Evolutionary conservation across 2,113 vertebrate genomes (phyloP).

Genomic region (Ceyx melanurus): DNA sequence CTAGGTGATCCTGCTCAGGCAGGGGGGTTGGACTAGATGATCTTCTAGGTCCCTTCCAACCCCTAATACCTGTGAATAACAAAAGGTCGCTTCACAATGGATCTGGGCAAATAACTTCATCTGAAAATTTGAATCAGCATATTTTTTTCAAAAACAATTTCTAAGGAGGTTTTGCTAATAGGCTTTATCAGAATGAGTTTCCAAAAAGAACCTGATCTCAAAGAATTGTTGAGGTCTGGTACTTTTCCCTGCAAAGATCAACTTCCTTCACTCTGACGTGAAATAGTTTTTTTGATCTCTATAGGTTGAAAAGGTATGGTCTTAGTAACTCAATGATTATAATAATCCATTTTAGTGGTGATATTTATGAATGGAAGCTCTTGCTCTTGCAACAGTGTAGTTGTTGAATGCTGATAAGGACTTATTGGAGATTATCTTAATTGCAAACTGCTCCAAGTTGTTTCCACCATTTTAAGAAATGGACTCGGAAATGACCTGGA

Average conservation of each 20-base stretch:
- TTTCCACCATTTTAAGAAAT: background rate
- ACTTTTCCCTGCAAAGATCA: background rate
- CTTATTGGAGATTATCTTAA: background rate
- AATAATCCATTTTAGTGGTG: background rate
- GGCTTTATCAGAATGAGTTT: background rate
- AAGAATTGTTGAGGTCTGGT: background rate
- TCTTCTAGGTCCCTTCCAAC: too few relatives aligned
- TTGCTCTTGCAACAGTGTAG: background rate
- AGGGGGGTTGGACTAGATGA: too few relatives aligned
- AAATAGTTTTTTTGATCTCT: rapidly evolving
- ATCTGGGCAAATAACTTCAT: background rate
- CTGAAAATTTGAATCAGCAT: background rate
- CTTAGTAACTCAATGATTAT: background rate
- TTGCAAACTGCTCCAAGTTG: background rate
- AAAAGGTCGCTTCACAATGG: background rate
- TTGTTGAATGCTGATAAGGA: background rate
- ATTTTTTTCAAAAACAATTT: background rate
- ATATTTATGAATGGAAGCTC: background rate
- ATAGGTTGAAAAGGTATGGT: background rate
- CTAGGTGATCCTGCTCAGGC: too few relatives aligned
- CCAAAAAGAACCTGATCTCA: background rate
- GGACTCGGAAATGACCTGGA: background rate
- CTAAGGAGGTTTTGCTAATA: background rate
- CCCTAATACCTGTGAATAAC: too few relatives aligned
- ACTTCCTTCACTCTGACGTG: background rate